Conservation (phyloP, 2,797 vertebrate species). For the Betta splendens region DNA sequence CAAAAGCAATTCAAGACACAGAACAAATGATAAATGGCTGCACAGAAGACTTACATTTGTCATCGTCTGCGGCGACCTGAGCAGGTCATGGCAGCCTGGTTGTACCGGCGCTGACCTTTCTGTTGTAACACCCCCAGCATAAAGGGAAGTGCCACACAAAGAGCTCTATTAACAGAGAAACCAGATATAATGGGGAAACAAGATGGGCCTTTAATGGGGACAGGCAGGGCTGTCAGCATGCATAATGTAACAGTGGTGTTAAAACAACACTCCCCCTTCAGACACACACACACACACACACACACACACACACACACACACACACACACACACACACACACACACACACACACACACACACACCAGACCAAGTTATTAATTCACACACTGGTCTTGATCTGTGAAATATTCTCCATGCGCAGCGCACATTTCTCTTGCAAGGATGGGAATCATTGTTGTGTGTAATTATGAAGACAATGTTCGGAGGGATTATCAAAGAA, state of each 20-base stretch:
- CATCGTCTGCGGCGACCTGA: slow-evolving; percentile 21
- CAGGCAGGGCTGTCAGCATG: slow-evolving; percentile 75
- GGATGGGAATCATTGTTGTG: slow-evolving; percentile 80
- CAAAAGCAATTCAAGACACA: no score
- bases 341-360: no score
- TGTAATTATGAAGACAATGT: slow-evolving; percentile 83
- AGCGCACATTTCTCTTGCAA: slow-evolving; percentile 67
- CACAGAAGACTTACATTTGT: slow-evolving; percentile 2
- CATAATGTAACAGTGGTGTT: slow-evolving; percentile 80
- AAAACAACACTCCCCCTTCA: slow-evolving; percentile 74
- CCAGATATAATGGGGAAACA: slow-evolving; percentile 79
- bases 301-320: slow-evolving; percentile 30
- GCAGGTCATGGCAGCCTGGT: slow-evolving; percentile 40
- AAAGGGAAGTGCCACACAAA: slow-evolving; percentile 76
- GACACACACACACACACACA: slow-evolving; percentile 27
- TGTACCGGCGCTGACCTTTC: slow-evolving; percentile 70
- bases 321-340: slow-evolving; percentile 38
- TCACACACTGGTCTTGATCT: slow-evolving; percentile 66
- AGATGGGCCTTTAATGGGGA: slow-evolving; percentile 80
- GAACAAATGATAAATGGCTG: slow-evolving; percentile 14
- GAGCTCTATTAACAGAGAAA: slow-evolving; percentile 78
- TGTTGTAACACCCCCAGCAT: slow-evolving; percentile 67
- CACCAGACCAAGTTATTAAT: slow-evolving; percentile 73
- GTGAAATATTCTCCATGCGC: slow-evolving; percentile 71
- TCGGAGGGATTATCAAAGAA: slow-evolving; percentile 80